These are phyloP conservation scores for Drosophila kikkawai DNA, from an alignment of 1,140 invertebrate genomes.

Conservation along the genomic window DNA sequence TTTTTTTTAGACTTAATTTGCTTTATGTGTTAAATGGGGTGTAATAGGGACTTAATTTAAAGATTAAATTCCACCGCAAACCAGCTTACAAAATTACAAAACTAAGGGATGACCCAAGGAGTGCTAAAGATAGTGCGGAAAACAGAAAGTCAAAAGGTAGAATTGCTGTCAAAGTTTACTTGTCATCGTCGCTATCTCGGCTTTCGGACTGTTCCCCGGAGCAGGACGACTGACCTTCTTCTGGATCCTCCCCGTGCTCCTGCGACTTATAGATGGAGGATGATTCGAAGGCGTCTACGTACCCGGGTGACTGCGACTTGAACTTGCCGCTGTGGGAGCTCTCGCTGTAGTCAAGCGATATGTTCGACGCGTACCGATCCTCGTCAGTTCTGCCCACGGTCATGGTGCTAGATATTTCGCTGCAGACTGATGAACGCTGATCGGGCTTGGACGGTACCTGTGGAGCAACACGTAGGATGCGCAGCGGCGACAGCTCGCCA, in stretches of 20 bases:
- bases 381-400: constrained; percentile 6
- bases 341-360: constrained; percentile 65
- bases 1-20: no score
- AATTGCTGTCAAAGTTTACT: constrained; percentile 63
- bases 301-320: constrained; percentile 82
- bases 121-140: background rate
- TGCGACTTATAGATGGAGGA: constrained; percentile 8
- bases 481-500: background rate
- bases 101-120: constrained; percentile 1
- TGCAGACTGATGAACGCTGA: constrained; percentile 67
- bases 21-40: background rate
- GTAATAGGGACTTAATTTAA: background rate
- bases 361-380: constrained; percentile 61
- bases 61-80: background rate
- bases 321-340: constrained; percentile 74
- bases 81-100: constrained; percentile 1
- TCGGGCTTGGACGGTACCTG: constrained; percentile 65
- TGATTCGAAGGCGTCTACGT: constrained; percentile 58
- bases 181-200: constrained; percentile 45
- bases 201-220: constrained; percentile 44
- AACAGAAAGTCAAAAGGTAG: constrained; percentile 14
- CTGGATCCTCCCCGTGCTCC: constrained; percentile 22
- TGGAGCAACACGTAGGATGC: constrained; percentile 47
- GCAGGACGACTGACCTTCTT: constrained; percentile 20
- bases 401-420: constrained; percentile 72